Conservation (phyloP, 2,797 vertebrate species). For the Poeciliopsis gracilis region DNA sequence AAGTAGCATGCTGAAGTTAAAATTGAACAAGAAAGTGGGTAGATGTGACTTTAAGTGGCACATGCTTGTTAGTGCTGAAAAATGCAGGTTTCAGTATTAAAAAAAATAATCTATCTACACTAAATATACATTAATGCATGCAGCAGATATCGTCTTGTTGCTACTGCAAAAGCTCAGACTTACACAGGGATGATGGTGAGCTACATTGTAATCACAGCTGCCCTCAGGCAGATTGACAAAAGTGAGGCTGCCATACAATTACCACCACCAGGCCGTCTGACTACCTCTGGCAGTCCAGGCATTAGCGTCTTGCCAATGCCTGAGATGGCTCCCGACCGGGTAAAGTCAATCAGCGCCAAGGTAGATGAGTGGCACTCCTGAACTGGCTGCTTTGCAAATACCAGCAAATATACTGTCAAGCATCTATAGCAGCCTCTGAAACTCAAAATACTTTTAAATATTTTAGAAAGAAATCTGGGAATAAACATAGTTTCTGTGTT, state of each 20-base stretch:
- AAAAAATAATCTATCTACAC: not conserved
- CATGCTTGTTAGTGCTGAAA: not conserved
- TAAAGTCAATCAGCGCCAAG: not conserved
- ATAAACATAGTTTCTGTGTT: not conserved
- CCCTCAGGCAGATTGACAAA: not conserved
- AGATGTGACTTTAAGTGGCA: not conserved
- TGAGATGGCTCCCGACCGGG: not conserved
- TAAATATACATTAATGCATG: not conserved
- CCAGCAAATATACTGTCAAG: not conserved
- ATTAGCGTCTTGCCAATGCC: not conserved
- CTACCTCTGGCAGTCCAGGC: not conserved
- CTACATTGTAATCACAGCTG: not conserved
- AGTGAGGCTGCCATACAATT: not conserved
- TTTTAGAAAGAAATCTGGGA: not conserved
- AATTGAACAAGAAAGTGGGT: not conserved
- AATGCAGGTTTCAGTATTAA: not conserved
- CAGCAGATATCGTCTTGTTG: not conserved
- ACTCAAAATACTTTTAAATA: not conserved
- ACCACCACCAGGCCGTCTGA: not conserved
- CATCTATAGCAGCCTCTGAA: not conserved
- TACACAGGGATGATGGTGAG: not conserved
- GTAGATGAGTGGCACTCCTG: not conserved
- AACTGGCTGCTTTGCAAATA: not conserved
- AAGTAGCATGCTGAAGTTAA: not conserved
- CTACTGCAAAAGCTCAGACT: not conserved